phyloP scores from a whole-genome alignment of 37 sponge, comb jelly and placozoan genomes.

The Ianthella basta region DNA sequence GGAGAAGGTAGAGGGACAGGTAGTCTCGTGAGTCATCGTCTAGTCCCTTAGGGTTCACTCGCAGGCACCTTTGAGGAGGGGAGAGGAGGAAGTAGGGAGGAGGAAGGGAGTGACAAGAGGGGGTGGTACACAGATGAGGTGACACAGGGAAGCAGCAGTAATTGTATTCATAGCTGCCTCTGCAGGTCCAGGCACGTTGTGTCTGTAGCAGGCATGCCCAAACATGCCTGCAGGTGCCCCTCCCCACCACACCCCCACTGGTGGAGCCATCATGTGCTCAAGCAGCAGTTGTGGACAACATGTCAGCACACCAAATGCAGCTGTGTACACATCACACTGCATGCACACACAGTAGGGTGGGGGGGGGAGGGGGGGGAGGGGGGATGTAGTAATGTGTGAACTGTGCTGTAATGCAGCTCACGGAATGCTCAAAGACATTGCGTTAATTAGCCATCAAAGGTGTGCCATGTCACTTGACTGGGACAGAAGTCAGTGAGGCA shows the following conservation, averaged over 20 bases:
- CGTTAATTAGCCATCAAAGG: not conserved
- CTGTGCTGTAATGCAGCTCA: too few species aligned
- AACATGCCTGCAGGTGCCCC: too few species aligned
- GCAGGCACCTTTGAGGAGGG: slow-evolving; percentile 80
- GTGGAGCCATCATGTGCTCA: not conserved
- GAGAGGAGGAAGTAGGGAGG: not conserved
- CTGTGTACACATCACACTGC: too few species aligned
- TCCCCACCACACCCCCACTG: not conserved
- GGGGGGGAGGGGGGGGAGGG: too few species aligned
- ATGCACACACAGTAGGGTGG: too few species aligned
- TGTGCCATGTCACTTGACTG: not conserved
- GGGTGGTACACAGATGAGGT: not conserved
- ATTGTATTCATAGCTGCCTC: too few species aligned
- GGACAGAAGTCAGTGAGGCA: not conserved
- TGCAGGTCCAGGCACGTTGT: too few species aligned
- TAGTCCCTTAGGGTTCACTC: slow-evolving; percentile 96
- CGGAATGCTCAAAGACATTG: too few species aligned
- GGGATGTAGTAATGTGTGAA: too few species aligned
- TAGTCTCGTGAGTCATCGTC: slow-evolving; percentile 98
- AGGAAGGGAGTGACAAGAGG: not conserved
- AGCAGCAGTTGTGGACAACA: not conserved
- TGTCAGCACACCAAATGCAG: not conserved
- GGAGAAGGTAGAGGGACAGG: slow-evolving; percentile 93
- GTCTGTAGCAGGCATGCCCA: too few species aligned
- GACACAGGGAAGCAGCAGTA: not conserved